Conservation (phyloP, 2,888 invertebrate genomes). For the Tortricodes alternella region DNA sequence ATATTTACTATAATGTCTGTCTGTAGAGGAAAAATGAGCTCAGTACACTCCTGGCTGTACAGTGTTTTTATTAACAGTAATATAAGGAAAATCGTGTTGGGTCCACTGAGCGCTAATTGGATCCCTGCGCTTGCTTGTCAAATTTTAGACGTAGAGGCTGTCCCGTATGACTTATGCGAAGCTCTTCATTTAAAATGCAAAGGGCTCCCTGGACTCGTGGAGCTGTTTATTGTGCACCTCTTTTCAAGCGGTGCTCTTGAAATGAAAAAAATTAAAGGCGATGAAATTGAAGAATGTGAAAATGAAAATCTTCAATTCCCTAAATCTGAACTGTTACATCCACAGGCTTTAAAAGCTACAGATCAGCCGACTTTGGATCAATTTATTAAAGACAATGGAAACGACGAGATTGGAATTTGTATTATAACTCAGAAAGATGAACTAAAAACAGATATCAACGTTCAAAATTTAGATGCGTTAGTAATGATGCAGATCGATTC, state of each 20-base stretch:
- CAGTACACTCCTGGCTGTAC: constrained; percentile 68
- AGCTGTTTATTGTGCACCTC: constrained; percentile 75
- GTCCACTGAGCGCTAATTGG: constrained; percentile 60
- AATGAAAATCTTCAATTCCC: constrained; percentile 67
- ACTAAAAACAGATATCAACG: constrained; percentile 62
- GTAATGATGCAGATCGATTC: constrained; percentile 81
- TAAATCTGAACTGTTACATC: constrained; percentile 51
- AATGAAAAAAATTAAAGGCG: constrained; percentile 52
- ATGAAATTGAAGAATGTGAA: constrained; percentile 50
- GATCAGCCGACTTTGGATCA: constrained; percentile 58
- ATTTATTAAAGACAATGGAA: constrained; percentile 49
- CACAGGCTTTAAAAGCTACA: constrained; percentile 57
- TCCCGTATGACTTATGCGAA: constrained; percentile 77
- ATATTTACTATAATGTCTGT: constrained; percentile 63
- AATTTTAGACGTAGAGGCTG: constrained; percentile 82
- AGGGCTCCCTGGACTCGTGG: constrained; percentile 78
- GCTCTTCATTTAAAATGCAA: constrained; percentile 70
- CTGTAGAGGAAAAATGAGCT: constrained; percentile 64
- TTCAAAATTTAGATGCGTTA: constrained; percentile 71
- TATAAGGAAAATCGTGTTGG: constrained; percentile 69
- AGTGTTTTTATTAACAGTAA: constrained; percentile 62
- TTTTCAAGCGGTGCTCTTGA: constrained; percentile 74
- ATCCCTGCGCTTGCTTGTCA: constrained; percentile 83
- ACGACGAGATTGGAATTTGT: constrained; percentile 58
- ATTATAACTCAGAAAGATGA: constrained; percentile 60